Evolutionary conservation across 2,797 vertebrate genomes (phyloP).

Genomic region (Tauraco hartlaubi): DNA sequence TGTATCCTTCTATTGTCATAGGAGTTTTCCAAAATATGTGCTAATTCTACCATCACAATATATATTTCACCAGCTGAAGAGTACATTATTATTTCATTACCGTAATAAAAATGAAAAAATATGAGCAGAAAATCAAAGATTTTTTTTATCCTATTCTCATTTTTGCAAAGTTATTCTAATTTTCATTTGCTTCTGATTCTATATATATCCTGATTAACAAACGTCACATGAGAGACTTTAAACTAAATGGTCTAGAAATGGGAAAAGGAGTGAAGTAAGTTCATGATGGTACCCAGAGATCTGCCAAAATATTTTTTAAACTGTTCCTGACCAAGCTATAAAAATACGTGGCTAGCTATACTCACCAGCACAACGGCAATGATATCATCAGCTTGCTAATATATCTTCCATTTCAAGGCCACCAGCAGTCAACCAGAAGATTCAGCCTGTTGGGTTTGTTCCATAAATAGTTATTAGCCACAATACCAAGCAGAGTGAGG

Average conservation of each 20-base stretch:
- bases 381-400: background rate
- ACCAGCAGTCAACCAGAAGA: background rate
- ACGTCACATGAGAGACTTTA: conserved; percentile 50
- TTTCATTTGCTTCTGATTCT: conserved; percentile 53
- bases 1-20: conserved; percentile 40
- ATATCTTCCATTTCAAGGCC: background rate
- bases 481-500: background rate
- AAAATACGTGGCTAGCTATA: background rate
- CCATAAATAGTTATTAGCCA: background rate
- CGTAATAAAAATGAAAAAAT: conserved; percentile 44
- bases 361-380: background rate
- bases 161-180: conserved; percentile 37
- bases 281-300: conserved; percentile 59
- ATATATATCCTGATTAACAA: conserved; percentile 28
- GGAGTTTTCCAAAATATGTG: conserved; percentile 36
- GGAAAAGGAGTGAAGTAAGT: conserved; percentile 61
- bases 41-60: conserved; percentile 22
- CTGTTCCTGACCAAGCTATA: background rate
- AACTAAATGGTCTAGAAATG: conserved; percentile 32
- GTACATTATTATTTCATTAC: conserved; percentile 42
- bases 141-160: background rate
- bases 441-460: background rate
- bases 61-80: conserved; percentile 42
- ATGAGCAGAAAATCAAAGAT: background rate
- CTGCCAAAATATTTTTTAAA: conserved; percentile 52